phyloP scores from a whole-genome alignment of 2,888 invertebrate genomes.

The Cynaeus angustus region DNA sequence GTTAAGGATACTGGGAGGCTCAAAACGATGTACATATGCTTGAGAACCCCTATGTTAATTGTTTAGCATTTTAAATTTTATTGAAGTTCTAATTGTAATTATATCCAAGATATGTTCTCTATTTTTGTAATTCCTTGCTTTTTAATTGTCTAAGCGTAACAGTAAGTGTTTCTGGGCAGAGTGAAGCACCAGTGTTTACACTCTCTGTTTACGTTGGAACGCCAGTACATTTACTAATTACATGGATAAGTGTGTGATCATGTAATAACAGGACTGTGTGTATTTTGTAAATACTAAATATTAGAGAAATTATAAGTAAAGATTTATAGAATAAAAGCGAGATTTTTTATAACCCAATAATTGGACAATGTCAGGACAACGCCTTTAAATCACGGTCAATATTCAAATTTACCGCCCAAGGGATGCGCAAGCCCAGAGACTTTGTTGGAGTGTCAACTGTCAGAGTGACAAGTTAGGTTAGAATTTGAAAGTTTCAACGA shows the following conservation, averaged over 20 bases:
- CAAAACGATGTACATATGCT: constrained; percentile 47
- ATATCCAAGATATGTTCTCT: constrained; percentile 55
- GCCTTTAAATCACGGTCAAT: too few species aligned
- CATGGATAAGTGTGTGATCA: constrained; percentile 58
- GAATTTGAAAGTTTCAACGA: too few species aligned
- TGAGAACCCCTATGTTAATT: constrained; percentile 59
- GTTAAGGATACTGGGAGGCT: constrained; percentile 44
- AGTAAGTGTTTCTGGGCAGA: constrained; percentile 50
- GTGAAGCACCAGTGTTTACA: constrained; percentile 24
- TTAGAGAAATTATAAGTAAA: constrained; percentile 62
- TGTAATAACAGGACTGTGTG: constrained; percentile 65
- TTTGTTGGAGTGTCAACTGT: neutral
- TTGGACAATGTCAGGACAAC: too few species aligned
- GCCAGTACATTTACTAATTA: constrained; percentile 52
- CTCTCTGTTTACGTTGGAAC: constrained; percentile 44
- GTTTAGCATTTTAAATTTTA: constrained; percentile 63
- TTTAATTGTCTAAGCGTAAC: constrained; percentile 53
- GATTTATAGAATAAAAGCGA: constrained; percentile 66
- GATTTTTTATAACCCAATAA: too few species aligned
- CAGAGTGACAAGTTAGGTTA: neutral
- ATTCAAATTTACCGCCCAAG: neutral
- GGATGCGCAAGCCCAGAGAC: too few species aligned
- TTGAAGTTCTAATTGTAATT: constrained; percentile 60
- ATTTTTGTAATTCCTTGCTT: constrained; percentile 59
- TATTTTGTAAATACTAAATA: constrained; percentile 70